Evolutionary conservation across 2,113 vertebrate genomes (phyloP).

Genomic region (Cyrtonyx montezumae): DNA sequence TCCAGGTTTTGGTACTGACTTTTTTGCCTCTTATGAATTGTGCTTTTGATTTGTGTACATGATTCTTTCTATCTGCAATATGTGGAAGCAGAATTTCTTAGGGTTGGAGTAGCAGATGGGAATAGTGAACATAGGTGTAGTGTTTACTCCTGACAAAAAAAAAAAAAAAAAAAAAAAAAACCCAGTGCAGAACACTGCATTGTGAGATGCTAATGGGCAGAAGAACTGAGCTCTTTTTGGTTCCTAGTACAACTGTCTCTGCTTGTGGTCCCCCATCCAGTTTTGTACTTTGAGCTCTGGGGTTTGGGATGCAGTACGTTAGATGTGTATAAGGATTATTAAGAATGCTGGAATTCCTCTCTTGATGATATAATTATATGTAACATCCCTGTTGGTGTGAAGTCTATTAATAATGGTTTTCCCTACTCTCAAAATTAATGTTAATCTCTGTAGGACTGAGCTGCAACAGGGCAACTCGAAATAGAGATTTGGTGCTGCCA

Average conservation of each 20-base stretch:
- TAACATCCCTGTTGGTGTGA: background rate
- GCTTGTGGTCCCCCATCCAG: background rate
- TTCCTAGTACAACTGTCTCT: background rate
- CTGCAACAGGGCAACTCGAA: background rate
- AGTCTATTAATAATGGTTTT: background rate
- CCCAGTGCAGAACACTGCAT: background rate
- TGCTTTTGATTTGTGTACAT: background rate
- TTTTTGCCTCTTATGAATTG: background rate
- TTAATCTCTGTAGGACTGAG: background rate
- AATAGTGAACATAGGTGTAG: background rate
- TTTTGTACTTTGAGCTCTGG: background rate
- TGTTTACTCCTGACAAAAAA: background rate
- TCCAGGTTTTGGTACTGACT: background rate
- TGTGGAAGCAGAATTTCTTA: background rate
- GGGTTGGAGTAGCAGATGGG: background rate
- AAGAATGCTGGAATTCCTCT: background rate
- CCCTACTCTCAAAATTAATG: background rate
- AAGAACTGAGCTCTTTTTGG: background rate
- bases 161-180: too few species aligned
- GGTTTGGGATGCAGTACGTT: background rate
- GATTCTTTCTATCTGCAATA: background rate
- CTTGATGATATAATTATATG: background rate
- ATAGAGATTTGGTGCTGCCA: constrained; percentile 7
- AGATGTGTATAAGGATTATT: background rate
- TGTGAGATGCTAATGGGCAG: background rate